Conservation (phyloP, 2,888 invertebrate genomes). For the Amblyjoppa proteus region DNA sequence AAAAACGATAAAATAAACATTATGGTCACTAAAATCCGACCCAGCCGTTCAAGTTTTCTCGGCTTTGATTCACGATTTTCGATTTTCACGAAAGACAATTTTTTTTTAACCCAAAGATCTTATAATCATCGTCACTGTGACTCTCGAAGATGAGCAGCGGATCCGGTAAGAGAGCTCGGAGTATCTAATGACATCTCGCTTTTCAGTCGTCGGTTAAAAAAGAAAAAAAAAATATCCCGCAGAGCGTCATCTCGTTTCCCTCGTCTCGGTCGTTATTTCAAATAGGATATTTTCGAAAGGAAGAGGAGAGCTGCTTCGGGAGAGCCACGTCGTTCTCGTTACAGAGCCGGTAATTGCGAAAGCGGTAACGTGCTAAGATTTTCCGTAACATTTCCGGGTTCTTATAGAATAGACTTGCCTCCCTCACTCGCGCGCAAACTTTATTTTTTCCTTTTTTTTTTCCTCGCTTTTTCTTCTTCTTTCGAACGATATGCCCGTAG, state of each 20-base stretch:
- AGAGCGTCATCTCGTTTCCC: conserved; percentile 54
- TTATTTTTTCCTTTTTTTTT: conserved; percentile 19
- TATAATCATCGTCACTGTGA: background rate
- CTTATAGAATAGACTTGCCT: conserved; percentile 56
- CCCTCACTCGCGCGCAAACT: background rate
- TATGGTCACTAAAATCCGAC: no score
- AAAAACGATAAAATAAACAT: no score
- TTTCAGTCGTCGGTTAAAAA: background rate
- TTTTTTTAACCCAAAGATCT: background rate
- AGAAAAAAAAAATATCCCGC: conserved; percentile 48
- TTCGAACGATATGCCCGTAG: conserved; percentile 36
- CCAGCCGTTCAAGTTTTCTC: no score
- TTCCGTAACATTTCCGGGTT: conserved; percentile 56
- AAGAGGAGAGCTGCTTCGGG: conserved; percentile 7
- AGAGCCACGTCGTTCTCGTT: conserved; percentile 76
- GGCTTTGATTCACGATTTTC: background rate
- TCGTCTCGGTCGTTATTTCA: conserved; percentile 80
- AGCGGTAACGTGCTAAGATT: conserved; percentile 79
- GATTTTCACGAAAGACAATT: no score
- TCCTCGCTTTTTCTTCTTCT: conserved; percentile 37
- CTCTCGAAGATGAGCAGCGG: background rate
- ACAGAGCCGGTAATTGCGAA: conserved; percentile 81
- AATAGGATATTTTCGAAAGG: conserved; percentile 84
- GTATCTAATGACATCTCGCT: background rate
- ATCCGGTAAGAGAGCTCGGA: background rate